Conservation (phyloP, 2,113 vertebrate genomes). For the Carlito syrichta region DNA sequence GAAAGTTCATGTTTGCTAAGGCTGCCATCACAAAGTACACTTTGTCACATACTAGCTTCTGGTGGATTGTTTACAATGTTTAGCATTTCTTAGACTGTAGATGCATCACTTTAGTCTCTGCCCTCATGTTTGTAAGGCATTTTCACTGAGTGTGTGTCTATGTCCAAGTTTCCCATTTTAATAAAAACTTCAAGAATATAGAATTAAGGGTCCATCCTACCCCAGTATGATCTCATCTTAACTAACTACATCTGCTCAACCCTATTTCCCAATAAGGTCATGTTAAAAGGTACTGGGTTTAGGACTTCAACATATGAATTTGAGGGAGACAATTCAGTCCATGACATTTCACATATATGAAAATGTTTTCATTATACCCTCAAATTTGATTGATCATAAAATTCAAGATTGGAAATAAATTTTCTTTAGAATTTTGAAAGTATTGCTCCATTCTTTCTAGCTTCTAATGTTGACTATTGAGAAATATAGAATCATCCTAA, state of each 20-base stretch:
- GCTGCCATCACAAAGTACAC: not conserved
- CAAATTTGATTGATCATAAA: not conserved
- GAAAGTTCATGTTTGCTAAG: not conserved
- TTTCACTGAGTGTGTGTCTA: not conserved
- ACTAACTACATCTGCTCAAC: not conserved
- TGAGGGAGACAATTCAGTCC: not conserved
- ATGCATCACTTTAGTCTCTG: not conserved
- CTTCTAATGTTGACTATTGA: not conserved
- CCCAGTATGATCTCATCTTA: not conserved
- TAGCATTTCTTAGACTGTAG: not conserved
- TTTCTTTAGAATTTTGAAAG: conserved; percentile 21
- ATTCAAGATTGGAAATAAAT: not conserved
- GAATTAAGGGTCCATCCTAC: not conserved
- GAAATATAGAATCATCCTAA: not conserved
- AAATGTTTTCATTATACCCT: not conserved
- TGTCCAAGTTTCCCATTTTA: not conserved
- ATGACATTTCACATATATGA: not conserved
- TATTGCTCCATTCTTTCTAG: not conserved
- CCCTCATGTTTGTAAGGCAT: not conserved
- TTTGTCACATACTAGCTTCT: not conserved
- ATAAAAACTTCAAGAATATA: not conserved
- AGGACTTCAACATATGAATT: not conserved
- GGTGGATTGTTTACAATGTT: not conserved
- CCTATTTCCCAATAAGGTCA: not conserved
- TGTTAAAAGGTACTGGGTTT: not conserved